Conservation (phyloP, 92 coral and sea anemone species). For the Epizoanthus scotinus region DNA sequence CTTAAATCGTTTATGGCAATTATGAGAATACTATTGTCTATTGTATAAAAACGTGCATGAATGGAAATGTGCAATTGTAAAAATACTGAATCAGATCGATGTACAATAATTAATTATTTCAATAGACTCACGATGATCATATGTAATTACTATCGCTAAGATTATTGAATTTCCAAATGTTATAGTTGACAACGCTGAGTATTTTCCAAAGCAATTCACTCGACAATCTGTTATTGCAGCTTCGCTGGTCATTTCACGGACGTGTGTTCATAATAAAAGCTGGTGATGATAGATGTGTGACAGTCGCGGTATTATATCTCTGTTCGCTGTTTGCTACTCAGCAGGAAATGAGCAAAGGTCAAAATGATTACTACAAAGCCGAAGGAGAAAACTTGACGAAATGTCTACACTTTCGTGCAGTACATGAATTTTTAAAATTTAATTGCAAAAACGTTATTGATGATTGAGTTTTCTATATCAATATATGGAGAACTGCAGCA, state of each 20-base stretch:
- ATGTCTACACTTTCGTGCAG: neutral
- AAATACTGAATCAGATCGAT: conserved; percentile 20
- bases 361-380: conserved; percentile 6
- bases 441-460: too few relatives aligned
- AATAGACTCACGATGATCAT: neutral
- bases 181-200: conserved; percentile 26
- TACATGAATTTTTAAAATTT: too few relatives aligned
- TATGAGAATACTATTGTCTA: neutral
- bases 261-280: conserved; percentile 24
- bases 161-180: conserved; percentile 35
- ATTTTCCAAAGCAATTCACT: conserved; percentile 24
- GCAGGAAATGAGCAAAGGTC: conserved; percentile 42
- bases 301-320: conserved; percentile 15
- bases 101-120: neutral
- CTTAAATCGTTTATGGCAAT: neutral
- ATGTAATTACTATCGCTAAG: conserved; percentile 25
- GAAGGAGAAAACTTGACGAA: neutral
- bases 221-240: conserved; percentile 45
- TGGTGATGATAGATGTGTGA: conserved; percentile 16
- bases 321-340: conserved; percentile 29
- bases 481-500: too few relatives aligned
- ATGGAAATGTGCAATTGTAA: conserved; percentile 23
- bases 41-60: neutral
- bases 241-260: conserved; percentile 21
- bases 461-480: too few relatives aligned